Percentiles rank a stretch among this genome's conserved stretches.
These are phyloP conservation scores for Rhineura floridana DNA, from an alignment of 2,113 vertebrate species.

Conservation along the genomic window DNA sequence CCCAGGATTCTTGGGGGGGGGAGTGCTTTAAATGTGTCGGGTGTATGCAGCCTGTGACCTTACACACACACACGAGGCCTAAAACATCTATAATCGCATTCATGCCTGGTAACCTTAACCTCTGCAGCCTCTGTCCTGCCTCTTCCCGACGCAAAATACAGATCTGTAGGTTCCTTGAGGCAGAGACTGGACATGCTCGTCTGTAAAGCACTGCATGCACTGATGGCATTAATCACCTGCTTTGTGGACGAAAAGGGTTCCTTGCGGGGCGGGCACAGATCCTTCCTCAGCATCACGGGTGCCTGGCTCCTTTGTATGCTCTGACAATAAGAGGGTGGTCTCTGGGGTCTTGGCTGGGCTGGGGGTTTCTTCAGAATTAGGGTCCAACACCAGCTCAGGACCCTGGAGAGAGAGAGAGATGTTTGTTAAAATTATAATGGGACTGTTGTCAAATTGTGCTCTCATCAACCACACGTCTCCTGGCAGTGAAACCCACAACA, in stretches of 20 bases:
- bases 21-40: too few relatives aligned
- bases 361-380: fast-evolving
- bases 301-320: fast-evolving
- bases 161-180: neutral
- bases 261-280: neutral
- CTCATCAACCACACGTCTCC: too few relatives aligned
- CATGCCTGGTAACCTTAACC: neutral
- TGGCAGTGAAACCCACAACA: too few relatives aligned
- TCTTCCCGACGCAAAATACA: neutral
- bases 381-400: neutral
- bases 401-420: neutral
- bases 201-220: neutral
- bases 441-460: neutral
- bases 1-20: too few relatives aligned
- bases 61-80: too few relatives aligned
- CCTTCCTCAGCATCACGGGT: fast-evolving
- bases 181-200: neutral
- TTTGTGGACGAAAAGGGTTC: neutral
- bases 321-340: fast-evolving
- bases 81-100: too few relatives aligned
- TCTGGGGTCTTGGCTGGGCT: fast-evolving
- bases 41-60: too few relatives aligned
- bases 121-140: neutral
- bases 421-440: neutral
- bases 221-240: conserved; percentile 29